These are phyloP conservation scores for Hapalemur alaotrensis DNA, from an alignment of 2,797 vertebrate genomes.

Conservation along the genomic window DNA sequence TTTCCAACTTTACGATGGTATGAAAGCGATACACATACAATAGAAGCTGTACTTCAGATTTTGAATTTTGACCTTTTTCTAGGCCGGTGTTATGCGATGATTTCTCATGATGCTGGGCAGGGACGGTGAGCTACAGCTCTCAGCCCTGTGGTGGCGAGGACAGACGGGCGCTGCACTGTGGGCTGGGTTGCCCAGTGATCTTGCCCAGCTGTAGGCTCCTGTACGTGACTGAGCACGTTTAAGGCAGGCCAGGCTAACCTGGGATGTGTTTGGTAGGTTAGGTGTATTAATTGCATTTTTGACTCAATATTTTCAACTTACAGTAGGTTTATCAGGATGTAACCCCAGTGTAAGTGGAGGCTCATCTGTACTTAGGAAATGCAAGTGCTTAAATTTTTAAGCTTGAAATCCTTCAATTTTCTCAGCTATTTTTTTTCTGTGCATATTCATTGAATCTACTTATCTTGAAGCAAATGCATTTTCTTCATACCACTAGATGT, in stretches of 20 bases:
- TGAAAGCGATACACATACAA: not conserved
- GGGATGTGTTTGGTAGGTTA: not conserved
- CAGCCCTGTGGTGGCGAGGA: accelerated
- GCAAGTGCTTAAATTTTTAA: not conserved
- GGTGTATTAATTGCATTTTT: not conserved
- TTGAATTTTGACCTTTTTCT: not conserved
- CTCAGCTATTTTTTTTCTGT: not conserved
- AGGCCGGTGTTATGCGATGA: no score
- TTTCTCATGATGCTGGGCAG: not conserved
- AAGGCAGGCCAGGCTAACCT: not conserved
- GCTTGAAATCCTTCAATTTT: not conserved
- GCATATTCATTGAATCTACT: not conserved
- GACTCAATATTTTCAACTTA: not conserved
- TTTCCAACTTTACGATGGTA: not conserved
- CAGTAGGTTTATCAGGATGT: not conserved
- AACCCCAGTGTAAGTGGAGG: not conserved
- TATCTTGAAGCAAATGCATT: constrained; percentile 18
- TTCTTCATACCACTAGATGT: constrained; percentile 84
- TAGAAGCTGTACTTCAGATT: not conserved
- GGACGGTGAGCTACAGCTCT: not conserved
- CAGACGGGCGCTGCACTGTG: not conserved
- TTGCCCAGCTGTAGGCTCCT: not conserved
- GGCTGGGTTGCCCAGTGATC: not conserved
- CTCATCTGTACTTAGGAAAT: not conserved
- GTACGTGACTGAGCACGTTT: not conserved